phyloP scores from a whole-genome alignment of 2,113 vertebrate genomes.

The Dasyurus viverrinus region DNA sequence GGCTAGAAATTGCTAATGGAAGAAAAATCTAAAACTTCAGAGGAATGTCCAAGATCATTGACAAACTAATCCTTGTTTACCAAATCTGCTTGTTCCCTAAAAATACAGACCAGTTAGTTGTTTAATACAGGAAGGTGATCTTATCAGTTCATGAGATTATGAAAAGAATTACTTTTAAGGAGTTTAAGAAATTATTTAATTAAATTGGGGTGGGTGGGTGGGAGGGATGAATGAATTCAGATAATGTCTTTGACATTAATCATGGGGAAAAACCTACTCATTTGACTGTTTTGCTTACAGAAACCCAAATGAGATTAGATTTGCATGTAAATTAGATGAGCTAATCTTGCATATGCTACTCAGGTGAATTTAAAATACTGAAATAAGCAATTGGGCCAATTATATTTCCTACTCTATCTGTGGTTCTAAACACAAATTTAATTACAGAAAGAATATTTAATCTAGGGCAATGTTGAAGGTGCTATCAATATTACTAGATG shows the following conservation, averaged over 20 bases:
- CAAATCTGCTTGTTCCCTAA: not conserved
- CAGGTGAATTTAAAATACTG: conserved; percentile 52
- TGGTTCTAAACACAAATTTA: conserved; percentile 29
- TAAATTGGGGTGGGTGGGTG: conserved; percentile 1
- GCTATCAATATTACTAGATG: not conserved
- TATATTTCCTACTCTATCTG: conserved; percentile 17
- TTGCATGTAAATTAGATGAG: conserved; percentile 53
- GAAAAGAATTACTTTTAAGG: conserved; percentile 25
- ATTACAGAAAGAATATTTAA: conserved; percentile 7
- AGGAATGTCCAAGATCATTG: conserved; percentile 6
- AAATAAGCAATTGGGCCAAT: conserved; percentile 10
- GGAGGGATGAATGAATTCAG: conserved; percentile 62
- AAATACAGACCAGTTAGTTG: not conserved
- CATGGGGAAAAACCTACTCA: conserved; percentile 45
- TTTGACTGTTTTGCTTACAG: conserved; percentile 41
- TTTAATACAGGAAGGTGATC: conserved; percentile 17
- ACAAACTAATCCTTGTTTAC: conserved; percentile 37
- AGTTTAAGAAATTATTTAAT: conserved; percentile 41
- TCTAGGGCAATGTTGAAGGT: not conserved
- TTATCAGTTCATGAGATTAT: conserved; percentile 11
- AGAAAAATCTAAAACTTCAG: conserved; percentile 17
- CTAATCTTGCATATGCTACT: conserved; percentile 27
- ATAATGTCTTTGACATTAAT: conserved; percentile 59
- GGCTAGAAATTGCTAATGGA: conserved; percentile 3
- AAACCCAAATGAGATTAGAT: conserved; percentile 62